Evolutionary conservation across 2,888 invertebrate genomes (phyloP).

Genomic region (Anthrax anthrax): DNA sequence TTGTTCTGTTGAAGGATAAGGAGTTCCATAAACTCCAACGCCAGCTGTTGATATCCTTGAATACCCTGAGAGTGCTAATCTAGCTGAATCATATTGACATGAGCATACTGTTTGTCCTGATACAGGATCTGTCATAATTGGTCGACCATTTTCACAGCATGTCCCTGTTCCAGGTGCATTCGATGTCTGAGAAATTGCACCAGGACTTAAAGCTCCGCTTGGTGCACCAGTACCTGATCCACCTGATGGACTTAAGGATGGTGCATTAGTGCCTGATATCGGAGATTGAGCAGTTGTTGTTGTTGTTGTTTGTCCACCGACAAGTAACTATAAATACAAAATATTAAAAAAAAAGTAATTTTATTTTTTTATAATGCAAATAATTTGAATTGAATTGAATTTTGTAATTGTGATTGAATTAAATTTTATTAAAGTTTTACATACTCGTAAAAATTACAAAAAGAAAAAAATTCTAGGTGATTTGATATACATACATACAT

Average conservation of each 20-base stretch:
- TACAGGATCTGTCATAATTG: constrained; percentile 83
- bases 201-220: constrained; percentile 29
- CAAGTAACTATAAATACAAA: constrained; percentile 12
- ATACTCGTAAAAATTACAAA: too few species aligned
- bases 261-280: constrained; percentile 57
- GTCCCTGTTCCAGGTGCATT: constrained; percentile 32
- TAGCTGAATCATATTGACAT: constrained; percentile 82
- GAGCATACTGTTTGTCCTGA: constrained; percentile 88
- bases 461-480: too few species aligned
- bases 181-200: constrained; percentile 33
- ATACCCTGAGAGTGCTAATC: constrained; percentile 69
- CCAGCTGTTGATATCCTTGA: constrained; percentile 65
- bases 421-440: too few species aligned
- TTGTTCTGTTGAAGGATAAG: constrained; percentile 82
- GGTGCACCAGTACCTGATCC: constrained; percentile 30
- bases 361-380: too few species aligned
- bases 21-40: constrained; percentile 69
- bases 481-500: too few species aligned
- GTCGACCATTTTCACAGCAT: constrained; percentile 84
- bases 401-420: too few species aligned
- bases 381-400: too few species aligned
- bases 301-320: constrained; percentile 50
- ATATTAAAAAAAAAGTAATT: constrained; percentile 2
- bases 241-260: constrained; percentile 56
- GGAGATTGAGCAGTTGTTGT: constrained; percentile 63